phyloP scores from a whole-genome alignment of 2,888 invertebrate species.

The Sinopyrophorus schimmeli region DNA sequence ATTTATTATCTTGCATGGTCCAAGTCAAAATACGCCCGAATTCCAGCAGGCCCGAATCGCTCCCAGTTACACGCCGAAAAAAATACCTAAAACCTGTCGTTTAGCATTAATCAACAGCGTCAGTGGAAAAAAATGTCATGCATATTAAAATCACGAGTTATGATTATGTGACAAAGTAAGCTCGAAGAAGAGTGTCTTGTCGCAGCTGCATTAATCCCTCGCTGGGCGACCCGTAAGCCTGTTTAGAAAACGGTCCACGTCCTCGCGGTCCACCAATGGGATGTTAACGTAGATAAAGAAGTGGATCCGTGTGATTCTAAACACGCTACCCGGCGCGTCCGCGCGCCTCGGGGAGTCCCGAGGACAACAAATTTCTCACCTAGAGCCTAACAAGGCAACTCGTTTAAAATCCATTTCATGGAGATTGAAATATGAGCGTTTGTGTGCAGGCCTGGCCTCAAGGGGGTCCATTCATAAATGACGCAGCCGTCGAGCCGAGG shows the following conservation, averaged over 20 bases:
- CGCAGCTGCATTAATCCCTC: slow-evolving; percentile 51
- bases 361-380: slow-evolving; percentile 58
- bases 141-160: slow-evolving; percentile 55
- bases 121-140: slow-evolving; percentile 45
- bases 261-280: slow-evolving; percentile 14
- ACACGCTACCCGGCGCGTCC: slow-evolving; percentile 46
- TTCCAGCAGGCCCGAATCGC: slow-evolving; percentile 42
- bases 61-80: slow-evolving; percentile 30
- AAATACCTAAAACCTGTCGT: slow-evolving; percentile 43
- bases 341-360: slow-evolving; percentile 49
- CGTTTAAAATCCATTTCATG: slow-evolving; percentile 53
- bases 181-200: slow-evolving; percentile 47
- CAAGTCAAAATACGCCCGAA: slow-evolving; percentile 36
- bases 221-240: slow-evolving; percentile 47
- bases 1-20: slow-evolving; percentile 30
- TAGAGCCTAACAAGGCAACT: slow-evolving; percentile 55
- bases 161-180: slow-evolving; percentile 55
- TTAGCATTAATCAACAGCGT: slow-evolving; percentile 49
- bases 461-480: slow-evolving; percentile 52
- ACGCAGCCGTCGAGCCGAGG: slow-evolving; percentile 37
- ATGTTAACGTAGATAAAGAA: slow-evolving; percentile 15
- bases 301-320: slow-evolving; percentile 35
- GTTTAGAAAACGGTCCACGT: slow-evolving; percentile 33
- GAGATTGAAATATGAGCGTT: slow-evolving; percentile 54
- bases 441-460: slow-evolving; percentile 47